A percentile compares a stretch with the other conserved stretches of the same genome.
Evolutionary conservation across 2,888 invertebrate genomes (phyloP).

Genomic region (Bellardia pandia): DNA sequence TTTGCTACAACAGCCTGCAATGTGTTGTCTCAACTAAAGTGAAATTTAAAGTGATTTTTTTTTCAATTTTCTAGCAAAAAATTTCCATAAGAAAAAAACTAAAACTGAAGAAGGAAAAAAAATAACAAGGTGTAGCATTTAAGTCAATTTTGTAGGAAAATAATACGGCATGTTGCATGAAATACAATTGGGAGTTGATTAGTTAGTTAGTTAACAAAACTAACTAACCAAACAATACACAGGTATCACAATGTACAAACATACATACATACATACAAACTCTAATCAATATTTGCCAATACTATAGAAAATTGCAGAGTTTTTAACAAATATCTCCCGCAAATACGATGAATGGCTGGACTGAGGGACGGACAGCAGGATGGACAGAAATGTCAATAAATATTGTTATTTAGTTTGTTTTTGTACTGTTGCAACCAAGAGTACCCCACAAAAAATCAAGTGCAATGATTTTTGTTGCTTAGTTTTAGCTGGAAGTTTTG

Average conservation of each 20-base stretch:
- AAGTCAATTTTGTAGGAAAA: constrained; percentile 48
- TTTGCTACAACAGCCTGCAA: constrained; percentile 16
- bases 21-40: constrained; percentile 30
- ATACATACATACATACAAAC: background rate
- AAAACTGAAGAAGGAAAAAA: background rate
- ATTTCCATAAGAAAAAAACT: background rate
- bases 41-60: constrained; percentile 58
- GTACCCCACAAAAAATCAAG: constrained; percentile 49
- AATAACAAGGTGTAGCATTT: constrained; percentile 58
- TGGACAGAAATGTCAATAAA: constrained; percentile 51
- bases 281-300: constrained; percentile 8
- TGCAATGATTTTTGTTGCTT: constrained; percentile 36
- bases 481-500: background rate
- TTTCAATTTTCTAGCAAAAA: constrained; percentile 16
- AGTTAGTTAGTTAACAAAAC: constrained; percentile 63
- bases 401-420: constrained; percentile 40
- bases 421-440: background rate
- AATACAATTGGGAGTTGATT: constrained; percentile 66
- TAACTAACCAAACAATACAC: constrained; percentile 52
- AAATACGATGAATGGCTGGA: constrained; percentile 1
- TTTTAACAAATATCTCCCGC: constrained; percentile 16
- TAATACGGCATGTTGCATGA: constrained; percentile 39
- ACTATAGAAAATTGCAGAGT: too few relatives aligned
- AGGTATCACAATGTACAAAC: constrained; percentile 13
- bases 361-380: constrained; percentile 2